Evolutionary conservation across 2,797 vertebrate genomes (phyloP).

Genomic region (Manis pentadactyla): DNA sequence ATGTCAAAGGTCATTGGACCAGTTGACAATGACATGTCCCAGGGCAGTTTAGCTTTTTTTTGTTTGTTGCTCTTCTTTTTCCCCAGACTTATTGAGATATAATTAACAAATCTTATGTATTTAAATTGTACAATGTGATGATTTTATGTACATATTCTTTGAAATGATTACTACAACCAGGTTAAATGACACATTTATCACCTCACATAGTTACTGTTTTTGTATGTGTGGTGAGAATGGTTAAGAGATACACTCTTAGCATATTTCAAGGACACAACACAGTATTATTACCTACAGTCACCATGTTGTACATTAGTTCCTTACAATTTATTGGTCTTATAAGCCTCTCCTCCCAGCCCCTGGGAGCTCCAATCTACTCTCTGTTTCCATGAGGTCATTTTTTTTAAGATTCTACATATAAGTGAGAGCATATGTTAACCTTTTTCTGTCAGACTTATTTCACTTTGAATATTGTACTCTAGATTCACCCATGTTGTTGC

Average conservation of each 20-base stretch:
- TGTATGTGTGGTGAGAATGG: not conserved
- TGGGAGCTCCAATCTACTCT: not conserved
- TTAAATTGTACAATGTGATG: not conserved
- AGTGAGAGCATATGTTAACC: not conserved
- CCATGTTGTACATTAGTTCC: not conserved
- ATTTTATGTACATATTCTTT: not conserved
- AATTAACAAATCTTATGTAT: not conserved
- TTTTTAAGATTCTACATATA: not conserved
- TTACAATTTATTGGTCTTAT: not conserved
- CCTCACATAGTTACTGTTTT: not conserved
- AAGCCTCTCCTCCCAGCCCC: not conserved
- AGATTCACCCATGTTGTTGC: not conserved
- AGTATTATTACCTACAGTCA: not conserved
- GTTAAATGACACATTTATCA: not conserved
- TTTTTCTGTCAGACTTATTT: not conserved
- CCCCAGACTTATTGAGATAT: not conserved
- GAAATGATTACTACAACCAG: not conserved
- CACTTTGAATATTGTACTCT: not conserved
- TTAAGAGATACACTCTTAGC: not conserved
- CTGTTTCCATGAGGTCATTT: not conserved
- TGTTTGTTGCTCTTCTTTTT: not conserved
- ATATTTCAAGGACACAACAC: not conserved
- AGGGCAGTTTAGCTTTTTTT: not conserved
- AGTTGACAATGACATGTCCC: not conserved
- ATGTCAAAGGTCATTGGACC: not conserved